Conservation (phyloP, 2,888 invertebrate species). For the Lomographa bimaculata region DNA sequence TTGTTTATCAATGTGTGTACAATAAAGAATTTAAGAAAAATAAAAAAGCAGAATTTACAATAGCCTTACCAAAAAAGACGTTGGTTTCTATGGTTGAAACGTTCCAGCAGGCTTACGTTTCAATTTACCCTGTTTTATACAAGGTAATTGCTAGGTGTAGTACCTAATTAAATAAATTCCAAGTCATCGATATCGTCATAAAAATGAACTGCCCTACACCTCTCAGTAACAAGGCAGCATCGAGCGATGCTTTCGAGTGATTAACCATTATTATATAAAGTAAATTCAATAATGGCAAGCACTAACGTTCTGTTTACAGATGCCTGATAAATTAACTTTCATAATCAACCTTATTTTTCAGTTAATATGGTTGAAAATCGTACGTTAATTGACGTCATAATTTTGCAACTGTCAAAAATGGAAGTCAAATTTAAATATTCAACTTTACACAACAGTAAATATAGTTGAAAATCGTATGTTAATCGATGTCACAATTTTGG, state of each 20-base stretch:
- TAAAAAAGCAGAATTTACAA: no score
- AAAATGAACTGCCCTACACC: slow-evolving; percentile 45
- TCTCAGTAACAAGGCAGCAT: slow-evolving; percentile 74
- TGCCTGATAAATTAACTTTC: slow-evolving; percentile 34
- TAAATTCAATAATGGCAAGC: slow-evolving; percentile 82
- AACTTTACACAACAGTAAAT: slow-evolving; percentile 37
- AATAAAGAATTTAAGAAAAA: no score
- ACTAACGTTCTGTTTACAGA: slow-evolving; percentile 76
- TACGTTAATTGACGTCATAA: slow-evolving; percentile 31
- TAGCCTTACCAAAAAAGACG: no score
- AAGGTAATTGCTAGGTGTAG: no score
- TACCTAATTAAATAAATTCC: slow-evolving; percentile 1
- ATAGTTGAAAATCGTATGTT: slow-evolving; percentile 41
- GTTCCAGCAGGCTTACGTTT: no score
- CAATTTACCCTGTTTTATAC: no score
- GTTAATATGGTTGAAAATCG: slow-evolving; percentile 41
- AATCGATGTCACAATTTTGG: slow-evolving; percentile 37
- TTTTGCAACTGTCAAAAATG: slow-evolving; percentile 31
- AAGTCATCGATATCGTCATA: slow-evolving; percentile 33
- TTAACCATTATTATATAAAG: slow-evolving; percentile 83
- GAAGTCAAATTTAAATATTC: slow-evolving; percentile 14
- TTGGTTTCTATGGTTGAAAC: no score
- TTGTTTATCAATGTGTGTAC: no score
- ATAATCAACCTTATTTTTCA: slow-evolving; percentile 39
- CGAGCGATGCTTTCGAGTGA: slow-evolving; percentile 77